A percentile compares a stretch with the other conserved stretches of the same genome.
phyloP scores from a whole-genome alignment of 2,113 vertebrate species.

The Kryptolebias marmoratus region DNA sequence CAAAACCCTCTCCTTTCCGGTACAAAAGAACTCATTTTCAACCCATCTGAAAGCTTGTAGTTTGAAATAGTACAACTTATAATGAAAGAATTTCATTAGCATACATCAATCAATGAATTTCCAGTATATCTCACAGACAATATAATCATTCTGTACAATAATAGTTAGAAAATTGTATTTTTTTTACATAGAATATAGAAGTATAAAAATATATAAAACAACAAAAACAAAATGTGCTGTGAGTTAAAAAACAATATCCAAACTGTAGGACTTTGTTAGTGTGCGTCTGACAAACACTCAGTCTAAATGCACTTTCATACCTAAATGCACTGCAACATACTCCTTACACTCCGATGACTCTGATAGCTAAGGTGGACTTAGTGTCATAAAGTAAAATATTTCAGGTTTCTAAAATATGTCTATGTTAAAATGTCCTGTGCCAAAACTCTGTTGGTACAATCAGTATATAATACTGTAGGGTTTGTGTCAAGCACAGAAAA shows the following conservation, averaged over 20 bases:
- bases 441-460: too few relatives aligned
- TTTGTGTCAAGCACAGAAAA: constrained; percentile 20
- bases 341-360: constrained; percentile 27
- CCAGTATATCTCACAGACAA: constrained; percentile 30
- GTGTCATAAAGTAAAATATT: constrained; percentile 1
- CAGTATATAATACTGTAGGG: background rate
- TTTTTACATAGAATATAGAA: constrained; percentile 65
- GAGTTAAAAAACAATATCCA: constrained; percentile 72
- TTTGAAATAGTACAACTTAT: constrained; percentile 42
- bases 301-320: constrained; percentile 40
- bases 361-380: constrained; percentile 35
- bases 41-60: constrained; percentile 28
- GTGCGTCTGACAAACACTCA: constrained; percentile 45
- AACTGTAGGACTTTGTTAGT: constrained; percentile 47
- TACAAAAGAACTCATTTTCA: constrained; percentile 26
- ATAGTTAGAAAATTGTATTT: constrained; percentile 67
- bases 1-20: constrained; percentile 34
- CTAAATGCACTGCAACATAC: constrained; percentile 40
- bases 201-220: constrained; percentile 78
- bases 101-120: constrained; percentile 41
- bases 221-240: constrained; percentile 43
- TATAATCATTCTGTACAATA: constrained; percentile 52
- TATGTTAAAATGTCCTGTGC: background rate
- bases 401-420: constrained; percentile 15
- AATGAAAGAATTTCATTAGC: constrained; percentile 47